Evolutionary conservation across 2,113 vertebrate genomes (phyloP).

Genomic region (Nerophis ophidion): DNA sequence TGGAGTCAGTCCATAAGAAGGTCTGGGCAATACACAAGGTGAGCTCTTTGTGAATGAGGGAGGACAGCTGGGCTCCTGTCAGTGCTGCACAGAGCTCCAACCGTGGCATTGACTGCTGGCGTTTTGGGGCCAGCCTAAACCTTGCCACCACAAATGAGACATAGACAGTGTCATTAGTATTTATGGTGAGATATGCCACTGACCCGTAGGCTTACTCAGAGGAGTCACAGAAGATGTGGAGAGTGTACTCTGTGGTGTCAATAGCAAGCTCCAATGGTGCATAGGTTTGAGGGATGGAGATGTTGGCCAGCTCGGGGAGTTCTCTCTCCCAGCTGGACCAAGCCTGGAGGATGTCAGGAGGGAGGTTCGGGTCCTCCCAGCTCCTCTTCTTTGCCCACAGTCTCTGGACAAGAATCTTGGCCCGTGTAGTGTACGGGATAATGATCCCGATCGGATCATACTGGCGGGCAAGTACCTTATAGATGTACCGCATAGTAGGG

Average conservation of each 20-base stretch:
- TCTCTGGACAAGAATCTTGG: too few species aligned
- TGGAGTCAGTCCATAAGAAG: not conserved
- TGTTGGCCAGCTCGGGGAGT: too few species aligned
- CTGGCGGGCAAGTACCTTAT: too few species aligned
- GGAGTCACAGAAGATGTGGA: not conserved
- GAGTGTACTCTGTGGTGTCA: not conserved
- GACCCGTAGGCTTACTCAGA: not conserved
- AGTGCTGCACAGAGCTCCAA: not conserved
- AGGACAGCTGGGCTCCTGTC: not conserved
- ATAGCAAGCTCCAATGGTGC: not conserved
- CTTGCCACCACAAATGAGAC: not conserved
- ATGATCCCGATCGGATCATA: too few species aligned
- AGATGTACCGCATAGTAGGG: too few species aligned
- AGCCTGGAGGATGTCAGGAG: too few species aligned
- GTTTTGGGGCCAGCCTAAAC: not conserved
- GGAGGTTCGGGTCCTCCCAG: too few species aligned
- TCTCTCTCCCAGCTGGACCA: too few species aligned
- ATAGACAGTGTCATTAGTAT: not conserved
- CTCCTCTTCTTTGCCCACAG: too few species aligned
- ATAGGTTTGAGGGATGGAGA: not conserved
- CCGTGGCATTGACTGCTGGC: not conserved
- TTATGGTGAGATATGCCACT: not conserved
- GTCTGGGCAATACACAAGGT: not conserved
- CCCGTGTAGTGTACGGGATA: too few species aligned
- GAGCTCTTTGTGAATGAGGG: not conserved